Conservation (phyloP, 2,113 vertebrate genomes). For the Atractosteus spatula region DNA sequence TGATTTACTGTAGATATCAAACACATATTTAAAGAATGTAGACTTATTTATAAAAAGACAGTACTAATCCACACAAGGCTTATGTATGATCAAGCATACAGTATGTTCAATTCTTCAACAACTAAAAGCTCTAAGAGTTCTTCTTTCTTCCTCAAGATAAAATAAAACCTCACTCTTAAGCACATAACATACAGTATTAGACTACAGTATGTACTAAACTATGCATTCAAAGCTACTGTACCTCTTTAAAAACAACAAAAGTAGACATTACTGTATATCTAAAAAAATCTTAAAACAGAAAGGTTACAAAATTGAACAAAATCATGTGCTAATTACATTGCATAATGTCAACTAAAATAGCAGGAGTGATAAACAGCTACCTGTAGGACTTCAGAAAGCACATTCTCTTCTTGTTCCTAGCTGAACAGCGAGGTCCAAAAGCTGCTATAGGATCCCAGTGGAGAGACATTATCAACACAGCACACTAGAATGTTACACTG, state of each 20-base stretch:
- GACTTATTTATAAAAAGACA: neutral
- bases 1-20: neutral
- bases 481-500: slow-evolving; percentile 34
- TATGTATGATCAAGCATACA: neutral
- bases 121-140: neutral
- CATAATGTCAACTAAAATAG: slow-evolving; percentile 2
- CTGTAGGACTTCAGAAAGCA: slow-evolving; percentile 76
- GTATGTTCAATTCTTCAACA: neutral
- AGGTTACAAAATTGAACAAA: neutral
- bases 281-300: too few species aligned
- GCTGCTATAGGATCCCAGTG: slow-evolving; percentile 59
- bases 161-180: too few species aligned
- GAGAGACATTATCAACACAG: slow-evolving; percentile 63
- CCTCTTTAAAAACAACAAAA: too few species aligned
- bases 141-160: too few species aligned
- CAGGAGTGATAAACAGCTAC: slow-evolving; percentile 43
- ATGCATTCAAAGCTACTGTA: too few species aligned
- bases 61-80: neutral
- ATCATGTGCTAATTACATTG: neutral
- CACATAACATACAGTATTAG: too few species aligned
- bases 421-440: slow-evolving; percentile 44
- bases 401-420: slow-evolving; percentile 61
- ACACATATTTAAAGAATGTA: neutral
- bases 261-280: too few species aligned
- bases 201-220: too few species aligned